Evolutionary conservation across 2,888 invertebrate species (phyloP).

Genomic region (Trisateles emortualis): DNA sequence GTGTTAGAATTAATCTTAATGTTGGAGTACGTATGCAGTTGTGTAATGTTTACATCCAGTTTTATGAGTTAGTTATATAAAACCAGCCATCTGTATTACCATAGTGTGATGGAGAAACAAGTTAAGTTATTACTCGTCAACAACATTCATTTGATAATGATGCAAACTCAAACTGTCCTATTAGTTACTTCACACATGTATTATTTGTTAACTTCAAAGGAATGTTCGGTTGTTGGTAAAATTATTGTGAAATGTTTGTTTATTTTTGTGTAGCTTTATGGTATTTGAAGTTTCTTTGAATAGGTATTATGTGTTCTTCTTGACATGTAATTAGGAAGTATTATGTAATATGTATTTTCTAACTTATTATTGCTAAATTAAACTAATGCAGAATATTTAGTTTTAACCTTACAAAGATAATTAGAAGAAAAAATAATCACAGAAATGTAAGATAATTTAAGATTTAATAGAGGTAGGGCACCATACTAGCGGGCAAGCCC

Average conservation of each 20-base stretch:
- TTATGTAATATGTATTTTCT: no score
- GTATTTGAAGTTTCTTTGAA: neutral
- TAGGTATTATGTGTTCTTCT: no score
- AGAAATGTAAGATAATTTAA: no score
- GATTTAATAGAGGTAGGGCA: no score
- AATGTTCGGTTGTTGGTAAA: neutral
- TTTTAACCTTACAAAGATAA: no score
- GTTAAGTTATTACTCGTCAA: neutral
- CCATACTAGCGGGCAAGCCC: no score
- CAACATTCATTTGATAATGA: slow-evolving; percentile 2
- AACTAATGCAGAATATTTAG: no score
- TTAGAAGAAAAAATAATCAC: no score
- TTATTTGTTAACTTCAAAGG: slow-evolving; percentile 9
- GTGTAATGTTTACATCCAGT: slow-evolving; percentile 4
- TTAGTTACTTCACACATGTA: slow-evolving; percentile 2
- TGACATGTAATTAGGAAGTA: no score
- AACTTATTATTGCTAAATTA: no score
- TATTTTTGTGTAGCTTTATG: neutral
- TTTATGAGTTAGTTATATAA: neutral
- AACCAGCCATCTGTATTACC: neutral
- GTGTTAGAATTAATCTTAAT: neutral
- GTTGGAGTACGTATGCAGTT: neutral
- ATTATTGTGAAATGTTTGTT: neutral
- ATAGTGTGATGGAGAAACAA: neutral
- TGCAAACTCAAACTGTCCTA: slow-evolving; percentile 8